Evolutionary conservation across 2,888 invertebrate genomes (phyloP), one percentile per base, ranked within the genome.

Genomic region (Pilophorus perplexus): DNA sequence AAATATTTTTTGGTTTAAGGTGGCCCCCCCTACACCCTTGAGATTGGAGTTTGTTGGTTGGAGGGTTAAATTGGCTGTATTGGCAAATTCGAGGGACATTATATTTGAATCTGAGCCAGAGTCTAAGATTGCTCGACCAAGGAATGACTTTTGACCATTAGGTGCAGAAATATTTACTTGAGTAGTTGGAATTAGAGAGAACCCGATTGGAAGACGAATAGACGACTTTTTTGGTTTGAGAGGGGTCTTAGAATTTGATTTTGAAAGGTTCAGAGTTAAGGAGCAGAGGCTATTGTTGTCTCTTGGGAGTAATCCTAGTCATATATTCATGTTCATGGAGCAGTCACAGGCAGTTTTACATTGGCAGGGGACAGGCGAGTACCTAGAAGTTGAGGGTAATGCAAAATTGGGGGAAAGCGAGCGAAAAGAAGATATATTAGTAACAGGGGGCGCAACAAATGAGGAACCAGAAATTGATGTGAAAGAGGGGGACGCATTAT

Each of bases 41-140:
- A 40, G 40, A 40, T 16, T 40, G 3, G 40, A 40, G n/a, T 40
- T 40, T 40, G 40, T 14, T 14, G 40, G 40, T n/a, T 16, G 40
- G 4, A 40, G 12, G 16, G 40, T n/a, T 40, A 40, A 40, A 40
- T 40, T 40, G 12, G 40, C 40, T 5, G 40, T 16, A n/a, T 40
- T 38, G 46, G 46, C 46, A 46, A 46, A 46, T 8, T 18, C 46
- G 8, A 46, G 16, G 2, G 46, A 46, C 46, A 46, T 46, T 6
- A 46, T 3, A 46, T 46, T 46, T 8, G 16, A 46, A 46, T 46
- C 46, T 16, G 16, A 16, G 22, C 46, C 46, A 12, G 46, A 46
- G 16, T 46, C 20, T 4, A 46, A 16, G 6, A 46, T 46, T 10
- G 46, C 46, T 3, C 46, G 46, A 46, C 46, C 46, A 12, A 22